Conservation (phyloP, 2,113 vertebrate genomes). For the Gadus macrocephalus region DNA sequence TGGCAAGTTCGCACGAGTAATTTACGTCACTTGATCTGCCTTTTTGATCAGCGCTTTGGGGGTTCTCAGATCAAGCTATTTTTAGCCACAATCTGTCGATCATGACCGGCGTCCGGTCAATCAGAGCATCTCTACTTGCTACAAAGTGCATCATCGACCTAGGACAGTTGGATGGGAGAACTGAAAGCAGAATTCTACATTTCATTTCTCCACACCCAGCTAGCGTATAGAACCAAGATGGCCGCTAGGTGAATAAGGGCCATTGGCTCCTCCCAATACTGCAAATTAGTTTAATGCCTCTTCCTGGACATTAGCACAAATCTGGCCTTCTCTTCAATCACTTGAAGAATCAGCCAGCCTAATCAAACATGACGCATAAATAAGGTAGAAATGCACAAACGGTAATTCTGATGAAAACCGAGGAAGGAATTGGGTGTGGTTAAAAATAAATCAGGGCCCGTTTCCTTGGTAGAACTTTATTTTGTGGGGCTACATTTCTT, state of each 20-base stretch:
- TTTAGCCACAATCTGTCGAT: slow-evolving; percentile 28
- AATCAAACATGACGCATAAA: background rate
- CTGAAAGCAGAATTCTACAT: no score
- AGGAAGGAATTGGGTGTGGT: background rate
- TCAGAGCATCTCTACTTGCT: slow-evolving; percentile 28
- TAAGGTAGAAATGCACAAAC: no score
- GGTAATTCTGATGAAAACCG: background rate
- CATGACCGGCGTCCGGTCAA: slow-evolving; percentile 17
- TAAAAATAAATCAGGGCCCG: slow-evolving; percentile 5
- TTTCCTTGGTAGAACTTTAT: background rate
- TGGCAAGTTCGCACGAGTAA: no score
- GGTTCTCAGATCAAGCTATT: background rate
- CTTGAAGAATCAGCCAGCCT: background rate
- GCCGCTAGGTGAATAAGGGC: no score
- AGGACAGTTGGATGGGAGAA: slow-evolving; percentile 20
- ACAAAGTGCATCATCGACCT: slow-evolving; percentile 6
- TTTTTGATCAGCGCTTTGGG: no score
- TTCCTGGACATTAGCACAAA: background rate
- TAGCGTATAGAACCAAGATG: no score
- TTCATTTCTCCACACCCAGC: no score
- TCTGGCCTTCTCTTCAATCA: background rate
- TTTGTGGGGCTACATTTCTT: no score
- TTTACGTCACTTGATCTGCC: no score
- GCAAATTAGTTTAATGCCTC: slow-evolving; percentile 3
- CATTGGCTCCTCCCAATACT: slow-evolving; percentile 18